phyloP scores from a whole-genome alignment of 2,888 invertebrate species.

The Eueremaeus valkanovi region DNA sequence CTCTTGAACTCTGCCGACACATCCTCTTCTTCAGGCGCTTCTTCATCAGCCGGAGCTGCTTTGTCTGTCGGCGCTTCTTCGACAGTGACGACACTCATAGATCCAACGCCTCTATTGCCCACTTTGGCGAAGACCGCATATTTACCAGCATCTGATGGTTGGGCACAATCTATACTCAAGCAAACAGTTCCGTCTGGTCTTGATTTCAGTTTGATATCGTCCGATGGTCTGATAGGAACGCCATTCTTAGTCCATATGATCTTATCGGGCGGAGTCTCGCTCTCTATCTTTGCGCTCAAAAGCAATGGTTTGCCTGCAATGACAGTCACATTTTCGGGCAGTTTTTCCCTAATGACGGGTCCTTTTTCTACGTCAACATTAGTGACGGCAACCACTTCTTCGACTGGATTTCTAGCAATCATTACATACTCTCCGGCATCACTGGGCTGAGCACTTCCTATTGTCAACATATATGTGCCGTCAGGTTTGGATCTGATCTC shows the following conservation, averaged over 20 bases:
- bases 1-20: not conserved
- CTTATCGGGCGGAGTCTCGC: conserved; percentile 89
- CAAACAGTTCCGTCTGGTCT: conserved; percentile 71
- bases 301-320: conserved; percentile 65
- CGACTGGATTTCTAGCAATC: conserved; percentile 3
- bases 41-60: not conserved
- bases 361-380: conserved; percentile 60
- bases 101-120: not conserved
- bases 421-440: conserved; percentile 81
- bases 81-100: conserved; percentile 21
- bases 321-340: conserved; percentile 63
- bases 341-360: conserved; percentile 26
- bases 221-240: not conserved
- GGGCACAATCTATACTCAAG: conserved; percentile 58
- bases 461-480: conserved; percentile 58
- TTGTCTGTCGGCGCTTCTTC: not conserved
- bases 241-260: conserved; percentile 64
- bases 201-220: conserved; percentile 57
- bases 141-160: conserved; percentile 71
- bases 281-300: conserved; percentile 67
- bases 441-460: conserved; percentile 57
- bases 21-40: not conserved
- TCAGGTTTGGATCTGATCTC: conserved; percentile 50
- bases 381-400: conserved; percentile 64
- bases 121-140: conserved; percentile 67